phyloP scores from a whole-genome alignment of 2,888 invertebrate species.

The Patella depressa region DNA sequence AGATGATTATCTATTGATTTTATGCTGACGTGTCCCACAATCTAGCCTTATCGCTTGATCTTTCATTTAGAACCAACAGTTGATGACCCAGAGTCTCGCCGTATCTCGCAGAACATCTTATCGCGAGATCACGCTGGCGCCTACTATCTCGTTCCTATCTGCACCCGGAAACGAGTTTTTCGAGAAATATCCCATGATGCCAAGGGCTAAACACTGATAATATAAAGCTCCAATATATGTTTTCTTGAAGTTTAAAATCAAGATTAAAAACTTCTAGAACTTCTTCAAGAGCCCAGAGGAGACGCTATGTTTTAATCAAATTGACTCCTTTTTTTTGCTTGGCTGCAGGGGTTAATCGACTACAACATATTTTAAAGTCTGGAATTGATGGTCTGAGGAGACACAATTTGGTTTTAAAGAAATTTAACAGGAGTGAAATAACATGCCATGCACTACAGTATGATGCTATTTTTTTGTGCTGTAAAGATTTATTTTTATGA shows the following conservation, averaged over 20 bases:
- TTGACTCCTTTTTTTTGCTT: neutral
- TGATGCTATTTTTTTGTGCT: too few relatives aligned
- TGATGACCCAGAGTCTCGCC: conserved; percentile 6
- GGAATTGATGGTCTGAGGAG: neutral
- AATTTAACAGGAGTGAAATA: too few relatives aligned
- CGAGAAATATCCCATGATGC: conserved; percentile 7
- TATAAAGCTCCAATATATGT: conserved; percentile 1
- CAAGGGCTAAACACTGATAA: neutral
- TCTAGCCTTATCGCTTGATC: conserved; percentile 1
- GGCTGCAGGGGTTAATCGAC: neutral
- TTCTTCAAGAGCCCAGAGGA: neutral
- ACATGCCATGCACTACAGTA: too few relatives aligned
- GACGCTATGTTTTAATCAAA: too few relatives aligned
- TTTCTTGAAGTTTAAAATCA: neutral
- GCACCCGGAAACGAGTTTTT: conserved; percentile 8
- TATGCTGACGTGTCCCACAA: conserved; percentile 7
- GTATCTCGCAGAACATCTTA: conserved; percentile 1
- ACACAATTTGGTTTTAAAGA: too few relatives aligned
- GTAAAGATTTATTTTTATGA: too few relatives aligned
- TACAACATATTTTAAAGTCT: conserved; percentile 4
- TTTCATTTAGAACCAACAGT: conserved; percentile 9
- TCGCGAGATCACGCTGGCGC: conserved; percentile 1
- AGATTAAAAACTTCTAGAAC: neutral
- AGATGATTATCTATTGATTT: conserved; percentile 5
- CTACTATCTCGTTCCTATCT: conserved; percentile 1